These are phyloP conservation scores for Orientallactaga bullata DNA, from an alignment of 2,113 vertebrate species.

Conservation along the genomic window DNA sequence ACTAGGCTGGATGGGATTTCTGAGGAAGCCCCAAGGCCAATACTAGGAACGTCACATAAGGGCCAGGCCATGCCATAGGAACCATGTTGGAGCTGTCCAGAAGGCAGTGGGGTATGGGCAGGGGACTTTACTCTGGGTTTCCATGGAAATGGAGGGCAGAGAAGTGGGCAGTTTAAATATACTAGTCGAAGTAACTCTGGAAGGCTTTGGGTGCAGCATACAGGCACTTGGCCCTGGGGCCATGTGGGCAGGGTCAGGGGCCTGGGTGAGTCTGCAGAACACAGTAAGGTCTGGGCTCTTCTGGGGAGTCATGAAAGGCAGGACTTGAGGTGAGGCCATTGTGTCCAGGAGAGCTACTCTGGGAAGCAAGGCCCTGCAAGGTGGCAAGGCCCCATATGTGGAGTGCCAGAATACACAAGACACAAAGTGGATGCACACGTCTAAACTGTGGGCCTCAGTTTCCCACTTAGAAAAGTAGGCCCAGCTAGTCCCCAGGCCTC, in stretches of 20 bases:
- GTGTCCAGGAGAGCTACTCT: background rate
- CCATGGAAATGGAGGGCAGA: background rate
- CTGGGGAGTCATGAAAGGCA: background rate
- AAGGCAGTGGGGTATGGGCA: too few relatives aligned
- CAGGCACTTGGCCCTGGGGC: background rate
- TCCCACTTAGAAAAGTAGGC: background rate
- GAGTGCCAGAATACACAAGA: background rate
- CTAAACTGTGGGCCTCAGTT: rapidly evolving
- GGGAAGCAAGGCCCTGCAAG: background rate
- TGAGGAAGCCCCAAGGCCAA: background rate
- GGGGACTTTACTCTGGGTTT: background rate
- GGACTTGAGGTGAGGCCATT: background rate
- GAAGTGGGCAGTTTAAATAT: too few relatives aligned
- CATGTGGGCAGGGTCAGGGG: background rate
- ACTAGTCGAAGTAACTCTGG: background rate
- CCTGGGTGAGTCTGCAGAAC: background rate
- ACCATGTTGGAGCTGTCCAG: too few relatives aligned
- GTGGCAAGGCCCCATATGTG: background rate
- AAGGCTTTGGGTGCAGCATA: too few relatives aligned
- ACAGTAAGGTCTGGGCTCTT: too few relatives aligned
- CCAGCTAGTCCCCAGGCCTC: background rate
- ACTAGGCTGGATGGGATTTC: background rate
- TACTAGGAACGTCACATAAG: background rate
- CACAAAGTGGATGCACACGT: rapidly evolving
- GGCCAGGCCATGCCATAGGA: background rate